phyloP scores from a whole-genome alignment of 2,888 invertebrate species.

The Lithodes maja region DNA sequence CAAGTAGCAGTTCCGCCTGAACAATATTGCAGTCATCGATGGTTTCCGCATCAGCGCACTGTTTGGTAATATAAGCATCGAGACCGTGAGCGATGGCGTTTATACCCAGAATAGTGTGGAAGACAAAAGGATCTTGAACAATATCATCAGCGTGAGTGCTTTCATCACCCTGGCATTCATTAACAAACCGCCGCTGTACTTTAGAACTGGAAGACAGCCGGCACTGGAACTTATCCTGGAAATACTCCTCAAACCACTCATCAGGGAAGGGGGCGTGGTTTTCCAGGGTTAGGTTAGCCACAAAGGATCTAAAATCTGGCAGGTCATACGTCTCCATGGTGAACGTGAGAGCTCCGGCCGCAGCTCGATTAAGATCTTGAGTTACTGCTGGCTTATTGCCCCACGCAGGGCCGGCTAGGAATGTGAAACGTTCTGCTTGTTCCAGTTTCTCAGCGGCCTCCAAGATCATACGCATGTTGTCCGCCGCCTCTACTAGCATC shows the following conservation, averaged over 20 bases:
- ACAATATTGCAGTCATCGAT: conserved; percentile 71
- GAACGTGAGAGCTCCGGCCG: conserved; percentile 72
- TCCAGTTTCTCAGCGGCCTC: conserved; percentile 73
- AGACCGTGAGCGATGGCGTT: conserved; percentile 74
- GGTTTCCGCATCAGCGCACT: conserved; percentile 72
- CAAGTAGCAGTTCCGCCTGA: conserved; percentile 72
- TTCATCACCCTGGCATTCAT: conserved; percentile 61
- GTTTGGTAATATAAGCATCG: conserved; percentile 72
- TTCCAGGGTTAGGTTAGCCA: conserved; percentile 73
- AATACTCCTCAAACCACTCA: conserved; percentile 76
- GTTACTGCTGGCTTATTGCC: conserved; percentile 71
- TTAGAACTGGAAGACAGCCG: conserved; percentile 72
- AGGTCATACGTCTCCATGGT: conserved; percentile 72
- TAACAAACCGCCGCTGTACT: conserved; percentile 49
- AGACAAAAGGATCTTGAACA: conserved; percentile 73
- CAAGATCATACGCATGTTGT: conserved; percentile 73
- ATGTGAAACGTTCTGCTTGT: conserved; percentile 72
- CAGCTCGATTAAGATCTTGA: conserved; percentile 72
- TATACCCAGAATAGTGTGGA: conserved; percentile 74
- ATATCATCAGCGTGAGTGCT: conserved; percentile 59
- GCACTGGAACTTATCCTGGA: conserved; percentile 74
- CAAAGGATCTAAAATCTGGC: conserved; percentile 73
- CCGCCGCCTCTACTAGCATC: conserved; percentile 73
- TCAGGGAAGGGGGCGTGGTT: conserved; percentile 74
- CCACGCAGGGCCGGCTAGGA: conserved; percentile 74